These are phyloP conservation scores for Netelia inedita DNA, from an alignment of 2,888 invertebrate genomes.

Conservation along the genomic window DNA sequence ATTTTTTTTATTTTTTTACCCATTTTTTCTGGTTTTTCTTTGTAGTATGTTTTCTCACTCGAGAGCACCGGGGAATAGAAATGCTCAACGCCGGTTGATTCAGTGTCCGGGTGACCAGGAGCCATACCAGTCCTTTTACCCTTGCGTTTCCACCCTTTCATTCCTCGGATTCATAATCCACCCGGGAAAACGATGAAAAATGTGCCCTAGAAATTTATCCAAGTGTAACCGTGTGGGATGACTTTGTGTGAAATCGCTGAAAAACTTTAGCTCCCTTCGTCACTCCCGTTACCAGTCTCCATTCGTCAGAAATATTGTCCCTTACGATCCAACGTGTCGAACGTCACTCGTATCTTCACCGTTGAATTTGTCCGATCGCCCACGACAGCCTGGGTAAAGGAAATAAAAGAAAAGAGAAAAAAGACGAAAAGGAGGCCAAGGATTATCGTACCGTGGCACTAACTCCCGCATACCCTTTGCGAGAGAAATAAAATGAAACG, in stretches of 20 bases:
- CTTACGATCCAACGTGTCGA: no score
- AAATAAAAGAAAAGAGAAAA: conserved; percentile 21
- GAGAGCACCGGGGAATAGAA: background rate
- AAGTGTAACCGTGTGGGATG: conserved; percentile 10
- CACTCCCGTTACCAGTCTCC: background rate
- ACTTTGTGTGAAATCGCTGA: background rate
- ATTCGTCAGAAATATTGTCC: background rate
- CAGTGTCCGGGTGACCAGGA: background rate
- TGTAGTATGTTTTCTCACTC: background rate
- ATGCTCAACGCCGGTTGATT: background rate
- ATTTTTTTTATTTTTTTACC: background rate
- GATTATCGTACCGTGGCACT: conserved; percentile 28
- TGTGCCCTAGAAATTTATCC: conserved; percentile 12
- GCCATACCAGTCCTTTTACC: background rate
- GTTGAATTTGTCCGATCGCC: no score
- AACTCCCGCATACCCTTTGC: conserved; percentile 25
- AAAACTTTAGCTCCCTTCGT: background rate
- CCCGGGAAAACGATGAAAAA: conserved; percentile 1
- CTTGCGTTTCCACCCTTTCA: background rate
- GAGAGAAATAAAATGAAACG: background rate
- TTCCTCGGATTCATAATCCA: conserved; percentile 18
- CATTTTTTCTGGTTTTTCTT: conserved; percentile 1
- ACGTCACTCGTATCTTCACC: no score
- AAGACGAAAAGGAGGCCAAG: conserved; percentile 13
- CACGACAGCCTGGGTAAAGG: no score